Evolutionary conservation across 2,113 vertebrate genomes (phyloP).

Genomic region (Microtus montanus): DNA sequence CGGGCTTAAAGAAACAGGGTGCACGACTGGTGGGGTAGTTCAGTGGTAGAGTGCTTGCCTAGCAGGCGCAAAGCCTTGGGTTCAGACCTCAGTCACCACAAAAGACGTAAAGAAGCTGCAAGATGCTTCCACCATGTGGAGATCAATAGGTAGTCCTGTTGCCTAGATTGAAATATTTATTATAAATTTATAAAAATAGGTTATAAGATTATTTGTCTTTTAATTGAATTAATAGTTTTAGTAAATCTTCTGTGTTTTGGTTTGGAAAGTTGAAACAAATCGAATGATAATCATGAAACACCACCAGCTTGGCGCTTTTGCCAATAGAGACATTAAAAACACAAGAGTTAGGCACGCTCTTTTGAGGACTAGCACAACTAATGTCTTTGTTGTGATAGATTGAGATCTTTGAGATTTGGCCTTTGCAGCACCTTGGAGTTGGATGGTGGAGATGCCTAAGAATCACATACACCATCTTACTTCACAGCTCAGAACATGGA

Average conservation of each 20-base stretch:
- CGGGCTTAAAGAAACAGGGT: neutral
- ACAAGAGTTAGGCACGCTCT: neutral
- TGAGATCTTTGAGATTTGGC: slow-evolving; percentile 2
- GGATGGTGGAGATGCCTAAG: neutral
- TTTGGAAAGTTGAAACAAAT: slow-evolving; percentile 2
- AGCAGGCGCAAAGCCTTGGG: neutral
- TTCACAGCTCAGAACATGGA: slow-evolving; percentile 10
- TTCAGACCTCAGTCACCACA: neutral
- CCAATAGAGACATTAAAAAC: neutral
- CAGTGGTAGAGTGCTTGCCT: neutral
- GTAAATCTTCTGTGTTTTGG: neutral
- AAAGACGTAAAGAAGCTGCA: neutral
- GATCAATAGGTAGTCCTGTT: neutral
- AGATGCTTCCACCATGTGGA: neutral
- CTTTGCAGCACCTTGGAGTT: neutral
- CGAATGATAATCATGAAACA: neutral
- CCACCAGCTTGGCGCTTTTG: neutral
- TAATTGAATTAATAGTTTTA: neutral
- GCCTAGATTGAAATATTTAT: slow-evolving; percentile 21
- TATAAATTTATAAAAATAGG: neutral
- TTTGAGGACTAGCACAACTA: neutral
- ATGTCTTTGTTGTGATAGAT: neutral
- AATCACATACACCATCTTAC: neutral
- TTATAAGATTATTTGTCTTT: neutral
- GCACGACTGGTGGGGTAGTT: no score